A percentile compares a stretch with the other conserved stretches of the same genome.
These are phyloP conservation scores for Tenthredo distinguenda DNA, from an alignment of 2,888 invertebrate species.

Conservation along the genomic window DNA sequence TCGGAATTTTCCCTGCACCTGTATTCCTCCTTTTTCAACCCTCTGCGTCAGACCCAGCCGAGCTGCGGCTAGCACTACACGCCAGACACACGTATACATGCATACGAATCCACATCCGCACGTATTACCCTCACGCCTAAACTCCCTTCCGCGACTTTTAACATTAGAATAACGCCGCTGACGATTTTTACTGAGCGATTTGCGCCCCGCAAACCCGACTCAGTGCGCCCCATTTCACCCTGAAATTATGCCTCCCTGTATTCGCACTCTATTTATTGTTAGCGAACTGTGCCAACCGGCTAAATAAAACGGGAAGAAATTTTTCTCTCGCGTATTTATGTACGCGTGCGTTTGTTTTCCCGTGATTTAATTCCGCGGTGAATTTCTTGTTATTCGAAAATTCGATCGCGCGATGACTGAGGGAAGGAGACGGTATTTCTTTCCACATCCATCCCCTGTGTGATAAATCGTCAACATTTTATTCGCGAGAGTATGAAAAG, in stretches of 20 bases:
- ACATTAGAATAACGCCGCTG: conserved; percentile 57
- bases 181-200: conserved; percentile 65
- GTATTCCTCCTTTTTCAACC: background rate
- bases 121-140: conserved; percentile 13
- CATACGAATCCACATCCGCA: background rate
- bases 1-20: conserved; percentile 25
- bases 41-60: background rate
- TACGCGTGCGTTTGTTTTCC: background rate
- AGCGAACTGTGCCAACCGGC: conserved; percentile 17
- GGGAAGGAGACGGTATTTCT: background rate
- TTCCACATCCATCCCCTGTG: background rate
- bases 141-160: conserved; percentile 47
- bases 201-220: conserved; percentile 56
- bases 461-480: background rate
- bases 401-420: background rate
- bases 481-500: background rate
- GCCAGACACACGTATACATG: background rate
- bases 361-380: background rate
- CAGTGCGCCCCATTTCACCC: conserved; percentile 63
- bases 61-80: background rate
- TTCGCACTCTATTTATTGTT: conserved; percentile 46
- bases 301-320: background rate
- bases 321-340: background rate
- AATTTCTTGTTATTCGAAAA: background rate
- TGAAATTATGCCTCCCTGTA: conserved; percentile 63